Evolutionary conservation across 2,113 vertebrate genomes (phyloP).

Genomic region (Corapipo altera): DNA sequence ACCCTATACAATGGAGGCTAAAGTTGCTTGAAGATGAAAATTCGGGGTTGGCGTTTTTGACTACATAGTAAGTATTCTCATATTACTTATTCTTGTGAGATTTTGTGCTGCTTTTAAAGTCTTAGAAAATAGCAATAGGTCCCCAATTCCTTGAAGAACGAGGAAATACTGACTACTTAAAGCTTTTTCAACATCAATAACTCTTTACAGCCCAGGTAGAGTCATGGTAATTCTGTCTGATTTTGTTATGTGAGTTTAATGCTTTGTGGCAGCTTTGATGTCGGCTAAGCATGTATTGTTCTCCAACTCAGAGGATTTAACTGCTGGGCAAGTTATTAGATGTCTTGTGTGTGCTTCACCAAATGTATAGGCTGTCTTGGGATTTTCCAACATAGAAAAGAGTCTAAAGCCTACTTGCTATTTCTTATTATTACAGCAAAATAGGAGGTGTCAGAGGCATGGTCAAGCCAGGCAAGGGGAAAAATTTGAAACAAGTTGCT

Average conservation of each 20-base stretch:
- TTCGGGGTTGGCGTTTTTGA: background rate
- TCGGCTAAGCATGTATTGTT: background rate
- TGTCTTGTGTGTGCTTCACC: background rate
- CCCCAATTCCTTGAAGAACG: background rate
- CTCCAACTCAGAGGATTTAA: background rate
- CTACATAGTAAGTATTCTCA: background rate
- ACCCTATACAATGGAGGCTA: background rate
- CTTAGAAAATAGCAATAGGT: background rate
- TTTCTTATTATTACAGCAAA: background rate
- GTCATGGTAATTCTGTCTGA: background rate
- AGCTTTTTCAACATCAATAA: background rate
- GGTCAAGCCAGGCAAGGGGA: background rate
- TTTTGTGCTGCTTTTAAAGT: too few species aligned
- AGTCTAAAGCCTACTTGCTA: background rate
- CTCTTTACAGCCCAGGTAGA: background rate
- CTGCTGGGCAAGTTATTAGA: background rate
- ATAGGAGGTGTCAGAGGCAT: background rate
- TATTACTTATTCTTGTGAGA: background rate
- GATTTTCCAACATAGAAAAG: background rate
- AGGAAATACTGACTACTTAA: background rate
- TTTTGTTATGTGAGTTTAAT: background rate
- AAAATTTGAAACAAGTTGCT: background rate
- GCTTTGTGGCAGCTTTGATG: background rate
- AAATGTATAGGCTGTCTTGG: background rate
- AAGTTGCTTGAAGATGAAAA: background rate